Evolutionary conservation across 2,797 vertebrate species (phyloP), one percentile per base, ranked within the genome.

Genomic region (Anas flavirostris): DNA sequence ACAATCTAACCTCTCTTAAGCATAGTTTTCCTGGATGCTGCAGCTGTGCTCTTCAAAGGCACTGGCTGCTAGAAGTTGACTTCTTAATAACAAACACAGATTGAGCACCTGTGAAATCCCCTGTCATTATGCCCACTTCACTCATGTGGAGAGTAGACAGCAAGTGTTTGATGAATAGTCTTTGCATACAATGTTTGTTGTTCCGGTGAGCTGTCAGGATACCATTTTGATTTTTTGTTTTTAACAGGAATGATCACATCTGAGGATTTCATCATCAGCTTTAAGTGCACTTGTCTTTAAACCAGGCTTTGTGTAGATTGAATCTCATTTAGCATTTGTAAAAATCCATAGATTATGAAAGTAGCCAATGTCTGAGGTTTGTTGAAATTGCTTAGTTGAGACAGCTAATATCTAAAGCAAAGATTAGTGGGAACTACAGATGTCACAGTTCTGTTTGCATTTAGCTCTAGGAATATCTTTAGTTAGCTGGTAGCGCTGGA

Each of bases 181-280:
- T 48, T 48, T 50, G 25, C 68, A 14, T 48, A 56, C 58, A 64
- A 1, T 4, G n/a, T 12, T 86, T 93, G 53, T 72, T 91, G 41
- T 67, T 73, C 81, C 86, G 81, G 44, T 93, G 92, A 95, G 86
- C 90, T 95, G 93, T 87, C 92, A 41, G 19, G 94, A 89, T 89
- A 64, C 0, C 12, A 7, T 50, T 50, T 50, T 2, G 78, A 12
- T 82, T 48, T 31, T 83, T 80, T 82, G 48, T 50, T 77, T 46
- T 35, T 28, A 86, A 48, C 26, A 37, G 33, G 6, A 21, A 1
- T 76, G 90, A 80, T 66, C 73, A 25, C 66, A 78, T 89, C 46
- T 11, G 22, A 91, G 43, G 11, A 15, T 94, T 94, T 90, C 86
- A 78, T 91, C 64, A 78, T 68, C 82, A 69, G 26, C 73, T 43